phyloP scores from a whole-genome alignment of 2,113 vertebrate genomes.

The Alexandromys fortis region DNA sequence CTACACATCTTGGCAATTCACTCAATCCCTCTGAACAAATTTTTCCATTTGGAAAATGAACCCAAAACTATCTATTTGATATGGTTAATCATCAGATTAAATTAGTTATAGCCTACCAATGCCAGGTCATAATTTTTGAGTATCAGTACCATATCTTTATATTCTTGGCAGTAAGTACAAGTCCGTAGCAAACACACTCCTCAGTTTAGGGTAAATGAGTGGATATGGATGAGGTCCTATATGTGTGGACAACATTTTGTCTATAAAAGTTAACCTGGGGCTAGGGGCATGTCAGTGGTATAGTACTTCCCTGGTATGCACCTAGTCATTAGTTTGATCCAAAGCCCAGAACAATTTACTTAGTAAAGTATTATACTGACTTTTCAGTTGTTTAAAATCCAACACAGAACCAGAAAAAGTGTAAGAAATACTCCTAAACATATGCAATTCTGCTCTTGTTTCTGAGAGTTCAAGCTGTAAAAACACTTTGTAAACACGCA shows the following conservation, averaged over 20 bases:
- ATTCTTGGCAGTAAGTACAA: not conserved
- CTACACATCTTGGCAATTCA: not conserved
- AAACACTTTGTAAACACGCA: conserved; percentile 38
- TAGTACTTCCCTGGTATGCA: not conserved
- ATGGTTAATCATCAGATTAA: conserved; percentile 28
- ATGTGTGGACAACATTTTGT: not conserved
- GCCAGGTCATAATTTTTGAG: not conserved
- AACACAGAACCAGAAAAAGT: not conserved
- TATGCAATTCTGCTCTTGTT: not conserved
- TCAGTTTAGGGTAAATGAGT: not conserved
- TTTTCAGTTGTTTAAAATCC: conserved; percentile 26
- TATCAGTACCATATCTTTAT: not conserved
- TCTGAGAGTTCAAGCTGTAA: conserved; percentile 36
- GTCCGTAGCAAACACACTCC: not conserved
- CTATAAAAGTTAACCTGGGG: conserved; percentile 4
- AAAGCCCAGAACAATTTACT: not conserved
- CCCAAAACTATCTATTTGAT: not conserved
- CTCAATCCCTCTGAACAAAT: conserved; percentile 5
- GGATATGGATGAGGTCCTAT: not conserved
- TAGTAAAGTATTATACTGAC: not conserved
- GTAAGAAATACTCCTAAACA: not conserved
- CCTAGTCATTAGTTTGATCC: not conserved
- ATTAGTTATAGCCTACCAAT: not conserved
- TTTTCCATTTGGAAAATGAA: conserved; percentile 42
- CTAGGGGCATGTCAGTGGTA: not conserved